phyloP scores from a whole-genome alignment of 2,113 vertebrate species.

The Lasiurus borealis region DNA sequence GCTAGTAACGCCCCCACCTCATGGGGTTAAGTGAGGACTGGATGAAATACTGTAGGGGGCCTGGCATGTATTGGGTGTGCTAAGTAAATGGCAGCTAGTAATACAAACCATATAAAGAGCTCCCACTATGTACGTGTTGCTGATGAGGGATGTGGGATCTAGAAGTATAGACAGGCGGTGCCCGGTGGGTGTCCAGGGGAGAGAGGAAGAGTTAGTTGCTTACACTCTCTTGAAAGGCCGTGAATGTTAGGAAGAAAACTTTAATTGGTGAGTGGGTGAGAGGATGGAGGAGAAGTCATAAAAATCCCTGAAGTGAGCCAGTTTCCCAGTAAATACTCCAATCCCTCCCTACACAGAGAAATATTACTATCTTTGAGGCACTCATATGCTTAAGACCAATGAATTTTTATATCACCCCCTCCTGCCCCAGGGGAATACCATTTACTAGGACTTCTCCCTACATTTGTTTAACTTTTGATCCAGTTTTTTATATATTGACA shows the following conservation, averaged over 20 bases:
- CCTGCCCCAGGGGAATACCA: background rate
- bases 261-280: background rate
- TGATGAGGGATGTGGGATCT: background rate
- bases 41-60: background rate
- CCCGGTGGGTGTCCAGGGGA: background rate
- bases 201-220: background rate
- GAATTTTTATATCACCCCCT: background rate
- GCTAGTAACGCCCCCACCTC: background rate
- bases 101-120: background rate
- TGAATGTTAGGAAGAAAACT: background rate
- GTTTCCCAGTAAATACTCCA: background rate
- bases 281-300: background rate
- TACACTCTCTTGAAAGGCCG: background rate
- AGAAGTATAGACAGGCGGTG: background rate
- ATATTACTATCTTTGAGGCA: constrained; percentile 28
- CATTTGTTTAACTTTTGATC: constrained; percentile 69
- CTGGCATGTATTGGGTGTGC: background rate
- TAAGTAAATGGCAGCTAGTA: background rate
- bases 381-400: background rate
- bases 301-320: background rate
- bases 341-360: background rate
- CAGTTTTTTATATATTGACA: constrained; percentile 50
- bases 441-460: constrained; percentile 51
- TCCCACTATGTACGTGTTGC: background rate
- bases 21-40: background rate